These are phyloP conservation scores for Bradypus variegatus DNA, from an alignment of 2,797 vertebrate genomes.

Conservation along the genomic window DNA sequence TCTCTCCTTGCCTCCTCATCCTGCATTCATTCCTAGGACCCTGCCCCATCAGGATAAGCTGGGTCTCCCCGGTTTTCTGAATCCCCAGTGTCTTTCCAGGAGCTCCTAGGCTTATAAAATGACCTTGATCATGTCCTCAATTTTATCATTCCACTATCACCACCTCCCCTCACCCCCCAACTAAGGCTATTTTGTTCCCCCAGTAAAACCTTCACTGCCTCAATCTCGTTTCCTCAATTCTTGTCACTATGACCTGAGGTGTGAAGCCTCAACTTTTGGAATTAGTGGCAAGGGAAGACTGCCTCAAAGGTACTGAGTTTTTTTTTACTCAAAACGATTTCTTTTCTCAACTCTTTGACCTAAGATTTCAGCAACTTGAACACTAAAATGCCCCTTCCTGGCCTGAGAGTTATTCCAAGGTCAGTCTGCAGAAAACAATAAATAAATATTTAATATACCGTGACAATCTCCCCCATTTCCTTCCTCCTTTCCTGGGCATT, in stretches of 20 bases:
- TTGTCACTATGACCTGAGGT: not conserved
- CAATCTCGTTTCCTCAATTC: not conserved
- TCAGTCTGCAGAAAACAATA: constrained; percentile 46
- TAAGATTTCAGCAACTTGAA: constrained; percentile 36
- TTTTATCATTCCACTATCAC: not conserved
- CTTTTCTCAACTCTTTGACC: constrained; percentile 16
- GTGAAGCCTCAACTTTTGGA: not conserved
- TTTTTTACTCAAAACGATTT: not conserved
- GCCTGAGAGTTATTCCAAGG: constrained; percentile 15
- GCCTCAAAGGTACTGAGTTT: not conserved
- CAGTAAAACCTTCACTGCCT: not conserved
- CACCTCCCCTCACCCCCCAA: not conserved
- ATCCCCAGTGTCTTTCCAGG: not conserved
- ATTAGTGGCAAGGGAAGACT: not conserved
- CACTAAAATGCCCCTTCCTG: constrained; percentile 34
- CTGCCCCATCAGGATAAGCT: not conserved
- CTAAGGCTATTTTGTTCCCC: not conserved
- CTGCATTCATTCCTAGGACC: not conserved
- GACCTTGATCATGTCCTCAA: not conserved
- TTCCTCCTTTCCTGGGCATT: not conserved
- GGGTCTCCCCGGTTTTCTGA: not conserved
- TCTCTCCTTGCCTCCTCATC: not conserved
- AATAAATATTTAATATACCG: constrained; percentile 43
- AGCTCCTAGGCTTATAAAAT: not conserved
- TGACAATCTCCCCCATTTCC: not conserved